Conservation (phyloP, 2,888 invertebrate species). For the Carterocephalus palaemon region DNA sequence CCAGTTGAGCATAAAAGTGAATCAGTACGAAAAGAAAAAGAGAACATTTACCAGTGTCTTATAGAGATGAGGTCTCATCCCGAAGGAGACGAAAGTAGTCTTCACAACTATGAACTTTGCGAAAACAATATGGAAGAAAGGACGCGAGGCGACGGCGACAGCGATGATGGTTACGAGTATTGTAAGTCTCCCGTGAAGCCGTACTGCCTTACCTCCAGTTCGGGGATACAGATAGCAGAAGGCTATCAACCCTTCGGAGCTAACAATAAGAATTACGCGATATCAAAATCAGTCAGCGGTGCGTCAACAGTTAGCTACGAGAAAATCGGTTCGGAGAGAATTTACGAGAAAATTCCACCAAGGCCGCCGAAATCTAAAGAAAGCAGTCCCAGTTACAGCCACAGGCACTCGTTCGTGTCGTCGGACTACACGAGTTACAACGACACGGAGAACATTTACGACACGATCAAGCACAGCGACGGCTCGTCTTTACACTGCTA, state of each 20-base stretch:
- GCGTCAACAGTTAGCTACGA: conserved; percentile 70
- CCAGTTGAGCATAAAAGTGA: conserved; percentile 48
- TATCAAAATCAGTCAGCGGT: conserved; percentile 69
- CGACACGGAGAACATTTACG: conserved; percentile 80
- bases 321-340: conserved; percentile 70
- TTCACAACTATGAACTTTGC: conserved; percentile 77
- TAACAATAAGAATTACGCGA: conserved; percentile 57
- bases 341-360: conserved; percentile 70
- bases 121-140: conserved; percentile 64
- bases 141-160: conserved; percentile 69
- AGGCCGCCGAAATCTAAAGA: conserved; percentile 56
- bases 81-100: conserved; percentile 70
- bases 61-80: conserved; percentile 71
- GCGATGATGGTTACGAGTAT: conserved; percentile 74
- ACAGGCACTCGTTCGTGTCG: conserved; percentile 60
- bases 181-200: conserved; percentile 71
- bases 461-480: conserved; percentile 79
- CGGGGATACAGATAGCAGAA: conserved; percentile 75
- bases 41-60: conserved; percentile 70
- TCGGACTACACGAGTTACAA: conserved; percentile 66
- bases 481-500: conserved; percentile 76
- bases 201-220: conserved; percentile 63
- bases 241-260: conserved; percentile 60
- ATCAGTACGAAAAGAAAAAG: conserved; percentile 38
- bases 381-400: conserved; percentile 61